Percentiles rank a stretch among this genome's conserved stretches.
Conservation (phyloP, 2,888 invertebrate species). For the Tinea trinotella region DNA sequence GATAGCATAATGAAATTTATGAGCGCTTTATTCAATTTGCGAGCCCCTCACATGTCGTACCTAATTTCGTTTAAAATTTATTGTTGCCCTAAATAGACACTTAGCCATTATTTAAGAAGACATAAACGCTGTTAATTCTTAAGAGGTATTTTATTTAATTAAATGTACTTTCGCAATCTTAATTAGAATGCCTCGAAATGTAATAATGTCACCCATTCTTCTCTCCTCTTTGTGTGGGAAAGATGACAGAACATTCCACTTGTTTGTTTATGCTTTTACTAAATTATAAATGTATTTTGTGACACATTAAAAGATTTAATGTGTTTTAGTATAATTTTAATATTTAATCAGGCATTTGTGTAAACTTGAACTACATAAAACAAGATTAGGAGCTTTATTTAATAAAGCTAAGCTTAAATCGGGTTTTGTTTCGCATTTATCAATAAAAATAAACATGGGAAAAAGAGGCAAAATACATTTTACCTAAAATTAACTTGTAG, state of each 20-base stretch:
- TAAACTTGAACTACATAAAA: no score
- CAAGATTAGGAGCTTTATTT: no score
- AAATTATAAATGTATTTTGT: no score
- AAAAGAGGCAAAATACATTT: no score
- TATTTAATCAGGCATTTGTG: no score
- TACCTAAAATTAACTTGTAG: no score
- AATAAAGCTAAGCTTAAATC: no score
- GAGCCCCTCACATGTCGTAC: not conserved
- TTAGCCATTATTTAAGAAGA: conserved; percentile 15
- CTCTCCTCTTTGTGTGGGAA: conserved; percentile 3
- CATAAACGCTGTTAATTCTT: conserved; percentile 17
- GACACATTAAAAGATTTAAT: no score
- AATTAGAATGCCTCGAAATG: conserved; percentile 15
- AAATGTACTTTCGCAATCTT: conserved; percentile 16
- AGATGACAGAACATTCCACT: not conserved
- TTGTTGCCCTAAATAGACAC: conserved; percentile 10
- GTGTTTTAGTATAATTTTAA: no score
- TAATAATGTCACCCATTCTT: conserved; percentile 2
- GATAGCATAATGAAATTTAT: conserved; percentile 7
- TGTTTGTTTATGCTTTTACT: not conserved
- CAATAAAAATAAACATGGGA: no score
- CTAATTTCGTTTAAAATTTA: conserved; percentile 7
- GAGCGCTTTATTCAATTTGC: not conserved
- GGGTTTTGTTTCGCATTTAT: no score
- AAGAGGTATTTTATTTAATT: conserved; percentile 17